Evolutionary conservation across 1,140 invertebrate species (phyloP), one percentile per base, ranked within the genome.

Genomic region (Maniola jurtina): DNA sequence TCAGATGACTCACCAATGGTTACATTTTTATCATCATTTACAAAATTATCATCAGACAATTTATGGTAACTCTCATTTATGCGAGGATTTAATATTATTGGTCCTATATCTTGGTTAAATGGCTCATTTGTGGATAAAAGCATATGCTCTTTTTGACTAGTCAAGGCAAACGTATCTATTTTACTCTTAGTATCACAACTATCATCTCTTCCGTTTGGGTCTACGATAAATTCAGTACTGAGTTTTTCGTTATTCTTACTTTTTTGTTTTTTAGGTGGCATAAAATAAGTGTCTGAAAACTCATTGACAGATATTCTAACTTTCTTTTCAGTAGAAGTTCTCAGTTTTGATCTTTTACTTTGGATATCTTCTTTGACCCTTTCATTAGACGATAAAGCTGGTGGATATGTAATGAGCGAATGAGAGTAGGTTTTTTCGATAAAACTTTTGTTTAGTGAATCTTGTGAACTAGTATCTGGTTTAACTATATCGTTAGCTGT

Each of bases 381-480:
- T 57, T 73, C 58, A 61, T 42, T 68, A 10, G 68, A 65, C 5
- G 70, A 55, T 38, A 72, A 15, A 47, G 58, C 57, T 35, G 79
- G 67, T 14, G 83, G 81, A 70, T 85, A 84, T 15, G 81, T 84
- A 54, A 84, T 80, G 55, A 85, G 72, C 13, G 76, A 70, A 66
- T 82, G 65, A 33, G 77, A 80, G 63, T 71, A 58, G 9, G 73
- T 72, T 14, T 55, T 45, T 25, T 72, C 71, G 34, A 68, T 8
- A 34, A 54, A 54, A 60, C 57, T n/a, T 71, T 64, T 34, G 5
- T 11, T 57, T 15, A 6, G 5, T 34, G 9, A 8, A 2, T 11
- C 6, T 34, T 0, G 52, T 6, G 34, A 34, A 9, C 2, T 8
- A 34, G 8, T 13, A 6, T 34, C 2, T 11, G 7, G 9, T 10